Conservation (phyloP, 2,797 vertebrate genomes). For the Sebastes iracundus region DNA sequence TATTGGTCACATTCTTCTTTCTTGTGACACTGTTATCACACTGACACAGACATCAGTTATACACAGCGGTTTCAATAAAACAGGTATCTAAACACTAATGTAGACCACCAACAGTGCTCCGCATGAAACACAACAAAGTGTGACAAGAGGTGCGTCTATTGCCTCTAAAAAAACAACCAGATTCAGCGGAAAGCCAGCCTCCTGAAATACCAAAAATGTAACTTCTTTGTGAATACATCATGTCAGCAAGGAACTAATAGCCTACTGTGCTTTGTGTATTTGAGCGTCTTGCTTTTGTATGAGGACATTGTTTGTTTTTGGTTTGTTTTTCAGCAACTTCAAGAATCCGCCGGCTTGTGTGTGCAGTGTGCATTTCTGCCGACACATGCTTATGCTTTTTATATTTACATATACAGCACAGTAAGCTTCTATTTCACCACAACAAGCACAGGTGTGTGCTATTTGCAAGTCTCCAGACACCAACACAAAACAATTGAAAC, state of each 20-base stretch:
- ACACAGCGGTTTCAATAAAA: background rate
- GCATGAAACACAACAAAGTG: background rate
- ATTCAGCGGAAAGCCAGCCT: background rate
- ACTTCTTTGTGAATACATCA: background rate
- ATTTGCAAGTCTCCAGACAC: constrained; percentile 31
- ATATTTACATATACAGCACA: constrained; percentile 2
- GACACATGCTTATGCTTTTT: background rate
- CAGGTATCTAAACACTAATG: background rate
- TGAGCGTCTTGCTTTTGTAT: background rate
- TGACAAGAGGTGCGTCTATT: background rate
- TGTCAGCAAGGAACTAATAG: background rate
- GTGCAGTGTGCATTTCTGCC: background rate
- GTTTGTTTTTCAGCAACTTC: background rate
- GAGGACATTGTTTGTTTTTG: background rate
- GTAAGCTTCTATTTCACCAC: background rate
- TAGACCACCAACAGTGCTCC: background rate
- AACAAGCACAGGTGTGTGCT: constrained; percentile 26
- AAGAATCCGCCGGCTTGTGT: background rate
- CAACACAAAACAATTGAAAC: constrained; percentile 16
- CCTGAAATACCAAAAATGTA: background rate
- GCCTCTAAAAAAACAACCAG: background rate
- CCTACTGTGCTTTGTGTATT: background rate
- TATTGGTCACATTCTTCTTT: background rate
- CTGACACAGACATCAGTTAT: background rate
- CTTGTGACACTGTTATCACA: background rate